These are phyloP conservation scores for Ophion slaviceki DNA, from an alignment of 2,888 invertebrate genomes.

Conservation along the genomic window DNA sequence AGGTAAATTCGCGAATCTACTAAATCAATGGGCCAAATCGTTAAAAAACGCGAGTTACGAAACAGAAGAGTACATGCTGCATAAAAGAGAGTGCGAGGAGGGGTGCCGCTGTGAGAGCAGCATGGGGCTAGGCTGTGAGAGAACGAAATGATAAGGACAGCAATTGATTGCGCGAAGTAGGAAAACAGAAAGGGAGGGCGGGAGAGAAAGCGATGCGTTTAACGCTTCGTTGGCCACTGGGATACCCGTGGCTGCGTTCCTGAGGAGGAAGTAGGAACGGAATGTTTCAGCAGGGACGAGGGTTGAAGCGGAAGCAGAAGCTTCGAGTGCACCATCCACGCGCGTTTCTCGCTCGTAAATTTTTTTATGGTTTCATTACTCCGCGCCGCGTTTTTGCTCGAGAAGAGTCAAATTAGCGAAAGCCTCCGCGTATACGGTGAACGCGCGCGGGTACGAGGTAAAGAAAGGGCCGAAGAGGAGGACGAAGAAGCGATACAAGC, in stretches of 20 bases:
- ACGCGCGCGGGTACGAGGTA: background rate
- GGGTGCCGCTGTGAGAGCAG: too few species aligned
- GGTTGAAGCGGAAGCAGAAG: conserved; percentile 52
- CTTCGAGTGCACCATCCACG: conserved; percentile 37
- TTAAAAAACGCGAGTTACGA: conserved; percentile 57
- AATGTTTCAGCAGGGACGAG: conserved; percentile 37
- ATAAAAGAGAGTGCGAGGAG: too few species aligned
- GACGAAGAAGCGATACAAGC: background rate
- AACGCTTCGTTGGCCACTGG: conserved; percentile 59
- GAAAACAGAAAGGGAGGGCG: conserved; percentile 16
- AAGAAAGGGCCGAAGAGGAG: conserved; percentile 1
- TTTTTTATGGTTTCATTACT: conserved; percentile 73
- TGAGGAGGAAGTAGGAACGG: conserved; percentile 30
- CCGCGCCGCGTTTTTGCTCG: conserved; percentile 62
- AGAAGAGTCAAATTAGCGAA: conserved; percentile 62
- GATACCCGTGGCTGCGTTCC: conserved; percentile 7
- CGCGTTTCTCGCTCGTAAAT: conserved; percentile 72
- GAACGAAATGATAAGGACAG: conserved; percentile 57
- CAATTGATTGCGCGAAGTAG: conserved; percentile 60
- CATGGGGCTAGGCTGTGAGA: background rate
- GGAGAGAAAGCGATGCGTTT: conserved; percentile 50
- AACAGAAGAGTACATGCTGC: conserved; percentile 32
- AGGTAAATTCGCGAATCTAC: conserved; percentile 38
- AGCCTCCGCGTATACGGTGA: conserved; percentile 28
- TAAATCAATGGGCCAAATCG: conserved; percentile 59